Evolutionary conservation across 2,797 vertebrate genomes (phyloP).

Genomic region (Acestrorhynchus altus): DNA sequence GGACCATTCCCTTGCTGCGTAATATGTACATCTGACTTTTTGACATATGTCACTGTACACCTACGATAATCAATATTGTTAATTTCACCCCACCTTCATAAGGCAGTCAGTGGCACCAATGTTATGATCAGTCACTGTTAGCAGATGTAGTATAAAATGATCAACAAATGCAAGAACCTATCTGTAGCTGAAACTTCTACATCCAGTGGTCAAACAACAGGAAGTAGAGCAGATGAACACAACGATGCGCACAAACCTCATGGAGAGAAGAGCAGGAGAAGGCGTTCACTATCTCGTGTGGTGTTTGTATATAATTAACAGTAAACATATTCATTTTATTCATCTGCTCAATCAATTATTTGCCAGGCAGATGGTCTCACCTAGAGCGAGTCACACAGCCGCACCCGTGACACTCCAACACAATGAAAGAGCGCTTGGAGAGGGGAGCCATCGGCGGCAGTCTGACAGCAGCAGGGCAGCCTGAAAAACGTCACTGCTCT

Average conservation of each 20-base stretch:
- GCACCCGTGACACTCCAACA: conserved; percentile 32
- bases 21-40: too few relatives aligned
- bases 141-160: background rate
- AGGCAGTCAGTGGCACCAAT: too few relatives aligned
- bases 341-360: conserved; percentile 56
- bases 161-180: background rate
- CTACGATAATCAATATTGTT: too few relatives aligned
- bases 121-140: too few relatives aligned
- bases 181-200: background rate
- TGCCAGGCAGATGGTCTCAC: conserved; percentile 54
- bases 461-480: background rate
- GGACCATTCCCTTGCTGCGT: too few relatives aligned
- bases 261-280: conserved; percentile 22
- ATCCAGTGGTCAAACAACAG: background rate
- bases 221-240: background rate
- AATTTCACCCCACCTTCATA: too few relatives aligned
- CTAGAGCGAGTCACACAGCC: conserved; percentile 48
- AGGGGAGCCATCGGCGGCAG: conserved; percentile 10
- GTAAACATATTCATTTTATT: conserved; percentile 61
- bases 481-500: conserved; percentile 1
- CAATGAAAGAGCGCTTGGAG: conserved; percentile 17
- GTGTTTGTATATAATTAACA: conserved; percentile 43
- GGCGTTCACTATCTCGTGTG: conserved; percentile 29
- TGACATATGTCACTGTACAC: too few relatives aligned
- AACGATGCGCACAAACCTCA: background rate